These are phyloP conservation scores for Odocoileus virginianus DNA, from an alignment of 2,113 vertebrate genomes.

Conservation along the genomic window DNA sequence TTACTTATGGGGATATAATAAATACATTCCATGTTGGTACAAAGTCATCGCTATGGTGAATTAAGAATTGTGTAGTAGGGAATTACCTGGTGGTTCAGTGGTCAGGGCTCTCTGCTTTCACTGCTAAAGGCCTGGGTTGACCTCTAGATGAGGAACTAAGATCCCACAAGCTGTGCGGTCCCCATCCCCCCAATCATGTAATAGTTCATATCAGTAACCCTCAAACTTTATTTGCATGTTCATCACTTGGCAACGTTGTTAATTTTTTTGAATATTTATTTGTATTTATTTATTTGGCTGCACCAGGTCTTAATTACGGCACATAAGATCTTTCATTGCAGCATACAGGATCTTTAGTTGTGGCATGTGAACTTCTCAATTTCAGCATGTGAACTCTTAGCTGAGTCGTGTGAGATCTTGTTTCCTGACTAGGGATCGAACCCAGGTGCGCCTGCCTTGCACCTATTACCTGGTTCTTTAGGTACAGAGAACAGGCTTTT, in stretches of 20 bases:
- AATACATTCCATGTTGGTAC: background rate
- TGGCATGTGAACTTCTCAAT: background rate
- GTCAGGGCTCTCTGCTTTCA: background rate
- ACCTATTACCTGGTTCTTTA: background rate
- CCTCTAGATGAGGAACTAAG: background rate
- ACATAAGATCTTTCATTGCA: background rate
- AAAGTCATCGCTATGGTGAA: background rate
- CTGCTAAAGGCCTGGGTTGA: background rate
- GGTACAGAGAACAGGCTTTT: background rate
- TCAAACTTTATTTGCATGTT: background rate
- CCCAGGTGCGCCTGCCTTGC: background rate
- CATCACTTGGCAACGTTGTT: background rate
- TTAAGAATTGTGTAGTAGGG: too few relatives aligned
- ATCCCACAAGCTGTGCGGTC: background rate
- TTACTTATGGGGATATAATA: background rate
- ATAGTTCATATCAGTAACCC: background rate
- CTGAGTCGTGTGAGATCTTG: background rate
- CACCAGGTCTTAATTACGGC: background rate
- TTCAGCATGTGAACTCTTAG: background rate
- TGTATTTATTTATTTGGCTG: background rate
- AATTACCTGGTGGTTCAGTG: background rate
- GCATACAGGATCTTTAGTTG: background rate
- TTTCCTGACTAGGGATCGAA: background rate
- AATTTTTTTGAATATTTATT: background rate
- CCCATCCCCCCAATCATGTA: background rate